Evolutionary conservation across 2,888 invertebrate species (phyloP).

Genomic region (Parnassius orleans): DNA sequence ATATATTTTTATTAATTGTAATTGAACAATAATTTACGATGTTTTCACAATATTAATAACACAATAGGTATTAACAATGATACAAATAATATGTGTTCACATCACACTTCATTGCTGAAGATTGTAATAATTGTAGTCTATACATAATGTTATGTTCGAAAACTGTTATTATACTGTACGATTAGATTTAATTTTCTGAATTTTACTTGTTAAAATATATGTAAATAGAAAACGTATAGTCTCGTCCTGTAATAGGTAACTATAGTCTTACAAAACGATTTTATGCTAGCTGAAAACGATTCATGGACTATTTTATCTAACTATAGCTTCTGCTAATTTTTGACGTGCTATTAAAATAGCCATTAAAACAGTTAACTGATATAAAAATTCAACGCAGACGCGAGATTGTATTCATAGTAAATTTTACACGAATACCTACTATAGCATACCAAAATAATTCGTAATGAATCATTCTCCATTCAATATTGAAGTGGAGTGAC

Average conservation of each 20-base stretch:
- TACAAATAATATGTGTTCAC: not conserved
- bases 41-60: too few species aligned
- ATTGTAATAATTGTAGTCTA: not conserved
- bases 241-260: too few species aligned
- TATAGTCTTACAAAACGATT: too few species aligned
- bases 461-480: conserved; percentile 68
- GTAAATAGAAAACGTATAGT: too few species aligned
- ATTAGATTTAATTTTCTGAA: too few species aligned
- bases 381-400: conserved; percentile 48
- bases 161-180: too few species aligned
- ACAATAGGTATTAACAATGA: not conserved
- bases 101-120: too few species aligned
- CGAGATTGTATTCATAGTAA: conserved; percentile 65
- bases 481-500: conserved; percentile 54
- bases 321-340: conserved; percentile 10
- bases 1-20: too few species aligned
- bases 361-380: conserved; percentile 31
- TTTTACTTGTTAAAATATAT: too few species aligned
- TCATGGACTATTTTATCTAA: not conserved
- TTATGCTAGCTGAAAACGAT: too few species aligned
- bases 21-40: too few species aligned
- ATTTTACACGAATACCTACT: conserved; percentile 57
- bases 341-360: not conserved
- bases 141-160: too few species aligned
- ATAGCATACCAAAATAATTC: conserved; percentile 60